Evolutionary conservation across 2,113 vertebrate genomes (phyloP).

Genomic region (Salvelinus fontinalis): DNA sequence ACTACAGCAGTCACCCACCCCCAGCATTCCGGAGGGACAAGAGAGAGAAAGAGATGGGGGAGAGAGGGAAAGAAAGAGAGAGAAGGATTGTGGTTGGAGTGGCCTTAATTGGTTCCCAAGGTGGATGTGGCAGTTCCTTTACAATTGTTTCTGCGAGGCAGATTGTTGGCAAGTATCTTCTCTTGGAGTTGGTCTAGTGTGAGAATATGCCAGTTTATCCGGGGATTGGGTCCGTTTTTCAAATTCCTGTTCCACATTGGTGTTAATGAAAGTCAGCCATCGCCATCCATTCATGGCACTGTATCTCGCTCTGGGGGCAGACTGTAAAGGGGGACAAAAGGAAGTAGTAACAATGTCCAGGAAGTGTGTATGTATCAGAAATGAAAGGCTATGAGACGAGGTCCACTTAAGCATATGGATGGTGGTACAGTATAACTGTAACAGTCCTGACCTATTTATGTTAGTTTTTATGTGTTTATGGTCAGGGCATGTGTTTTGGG

Average conservation of each 20-base stretch:
- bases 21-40: neutral
- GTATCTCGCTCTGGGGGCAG: conserved; percentile 15
- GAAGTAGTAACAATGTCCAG: conserved; percentile 70
- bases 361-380: conserved; percentile 63
- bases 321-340: conserved; percentile 40
- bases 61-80: conserved; percentile 4
- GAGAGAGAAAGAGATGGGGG: conserved; percentile 3
- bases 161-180: conserved; percentile 50
- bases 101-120: conserved; percentile 43
- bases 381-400: conserved; percentile 20
- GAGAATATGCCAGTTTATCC: conserved; percentile 65
- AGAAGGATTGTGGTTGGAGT: conserved; percentile 36
- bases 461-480: no score
- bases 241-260: conserved; percentile 21
- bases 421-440: neutral
- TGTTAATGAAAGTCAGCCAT: conserved; percentile 39
- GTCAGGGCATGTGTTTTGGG: no score
- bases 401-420: conserved; percentile 20
- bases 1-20: no score
- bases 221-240: conserved; percentile 31
- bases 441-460: no score
- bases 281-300: conserved; percentile 32
- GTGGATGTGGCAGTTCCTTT: conserved; percentile 42
- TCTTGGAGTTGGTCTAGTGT: conserved; percentile 45
- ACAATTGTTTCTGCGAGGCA: conserved; percentile 45